Evolutionary conservation across 1,140 invertebrate genomes (phyloP).

Genomic region (Dermatophagoides farinae): DNA sequence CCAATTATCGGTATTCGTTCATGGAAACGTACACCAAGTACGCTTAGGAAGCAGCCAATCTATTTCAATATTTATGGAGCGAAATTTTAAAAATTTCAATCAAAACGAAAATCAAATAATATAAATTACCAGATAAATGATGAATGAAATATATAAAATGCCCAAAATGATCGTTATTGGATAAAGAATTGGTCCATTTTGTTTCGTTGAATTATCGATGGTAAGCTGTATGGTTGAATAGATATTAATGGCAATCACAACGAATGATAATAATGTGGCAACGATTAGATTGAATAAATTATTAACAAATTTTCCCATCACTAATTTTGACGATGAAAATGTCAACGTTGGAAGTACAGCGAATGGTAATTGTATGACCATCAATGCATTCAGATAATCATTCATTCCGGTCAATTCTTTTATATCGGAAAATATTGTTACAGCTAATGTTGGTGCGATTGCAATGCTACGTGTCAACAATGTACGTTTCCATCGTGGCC

Average conservation of each 20-base stretch:
- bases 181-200: slow-evolving; percentile 3
- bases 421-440: slow-evolving; percentile 20
- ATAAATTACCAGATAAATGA: slow-evolving; percentile 15
- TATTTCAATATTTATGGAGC: neutral
- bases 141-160: slow-evolving; percentile 13
- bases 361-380: slow-evolving; percentile 14
- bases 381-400: slow-evolving; percentile 14
- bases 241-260: slow-evolving; percentile 15
- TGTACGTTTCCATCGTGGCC: slow-evolving; percentile 28
- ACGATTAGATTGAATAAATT: neutral
- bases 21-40: neutral
- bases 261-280: slow-evolving; percentile 10
- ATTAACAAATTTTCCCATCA: slow-evolving; percentile 14
- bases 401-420: slow-evolving; percentile 11
- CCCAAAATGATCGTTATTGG: slow-evolving; percentile 5
- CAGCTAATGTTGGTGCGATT: slow-evolving; percentile 25
- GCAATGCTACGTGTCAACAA: slow-evolving; percentile 25
- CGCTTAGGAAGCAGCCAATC: slow-evolving; percentile 10
- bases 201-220: neutral
- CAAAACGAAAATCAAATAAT: neutral
- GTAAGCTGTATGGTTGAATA: slow-evolving; percentile 12
- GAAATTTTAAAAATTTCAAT: neutral
- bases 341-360: slow-evolving; percentile 12
- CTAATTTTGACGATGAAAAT: slow-evolving; percentile 10
- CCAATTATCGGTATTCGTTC: slow-evolving; percentile 8